Evolutionary conservation across 64 coral and sea anemone genomes (phyloP).

Genomic region (Stylophora pistillata): DNA sequence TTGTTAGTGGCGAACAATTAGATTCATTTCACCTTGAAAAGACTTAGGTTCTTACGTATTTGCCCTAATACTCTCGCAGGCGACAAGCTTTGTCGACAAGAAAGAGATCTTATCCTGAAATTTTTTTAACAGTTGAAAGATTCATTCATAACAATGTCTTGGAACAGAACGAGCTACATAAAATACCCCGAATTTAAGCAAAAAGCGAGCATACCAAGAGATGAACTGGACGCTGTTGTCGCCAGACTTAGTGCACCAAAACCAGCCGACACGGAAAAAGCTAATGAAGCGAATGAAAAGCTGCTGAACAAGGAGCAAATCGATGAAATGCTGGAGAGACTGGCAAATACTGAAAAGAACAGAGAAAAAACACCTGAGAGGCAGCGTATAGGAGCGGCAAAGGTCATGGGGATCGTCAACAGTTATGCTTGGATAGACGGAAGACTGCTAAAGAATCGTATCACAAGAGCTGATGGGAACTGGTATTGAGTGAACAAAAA

Average conservation of each 20-base stretch:
- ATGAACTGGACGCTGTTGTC: slow-evolving; percentile 65
- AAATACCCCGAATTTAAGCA: slow-evolving; percentile 75
- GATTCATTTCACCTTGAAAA: background rate
- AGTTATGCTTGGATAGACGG: slow-evolving; percentile 81
- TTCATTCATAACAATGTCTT: slow-evolving; percentile 56
- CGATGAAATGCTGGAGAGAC: slow-evolving; percentile 75
- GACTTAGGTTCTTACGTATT: no score
- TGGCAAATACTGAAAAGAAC: slow-evolving; percentile 73
- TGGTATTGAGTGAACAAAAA: slow-evolving; percentile 27
- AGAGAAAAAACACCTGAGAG: slow-evolving; percentile 71
- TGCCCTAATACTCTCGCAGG: background rate
- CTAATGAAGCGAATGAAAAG: background rate
- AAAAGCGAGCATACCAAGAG: slow-evolving; percentile 30
- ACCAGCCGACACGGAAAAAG: background rate
- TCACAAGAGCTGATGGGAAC: slow-evolving; percentile 63
- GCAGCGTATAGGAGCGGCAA: slow-evolving; percentile 55
- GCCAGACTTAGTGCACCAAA: slow-evolving; percentile 58
- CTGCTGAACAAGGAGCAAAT: slow-evolving; percentile 52
- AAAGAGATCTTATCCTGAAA: background rate
- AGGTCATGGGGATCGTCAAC: slow-evolving; percentile 62
- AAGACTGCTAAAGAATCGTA: slow-evolving; percentile 32
- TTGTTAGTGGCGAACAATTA: background rate
- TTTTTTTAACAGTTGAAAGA: background rate
- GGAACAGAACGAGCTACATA: slow-evolving; percentile 68
- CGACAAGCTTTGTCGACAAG: slow-evolving; percentile 19